phyloP scores from a whole-genome alignment of 2,797 vertebrate genomes.

The Enteromius radiatus region DNA sequence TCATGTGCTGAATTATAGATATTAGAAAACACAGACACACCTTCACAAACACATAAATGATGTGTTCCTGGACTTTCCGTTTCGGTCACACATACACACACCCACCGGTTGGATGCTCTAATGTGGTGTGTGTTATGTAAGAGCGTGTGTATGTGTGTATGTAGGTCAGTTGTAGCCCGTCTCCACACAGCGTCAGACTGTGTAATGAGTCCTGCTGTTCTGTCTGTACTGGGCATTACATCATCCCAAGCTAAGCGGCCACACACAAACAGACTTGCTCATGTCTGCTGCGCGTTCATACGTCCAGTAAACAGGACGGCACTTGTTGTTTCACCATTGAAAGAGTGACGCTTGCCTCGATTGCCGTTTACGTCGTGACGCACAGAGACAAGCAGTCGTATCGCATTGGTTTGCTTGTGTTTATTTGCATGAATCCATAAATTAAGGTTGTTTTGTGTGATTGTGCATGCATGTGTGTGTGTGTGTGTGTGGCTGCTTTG shows the following conservation, averaged over 20 bases:
- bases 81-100: conserved; percentile 13
- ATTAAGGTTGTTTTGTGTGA: neutral
- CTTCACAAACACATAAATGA: conserved; percentile 11
- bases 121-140: conserved; percentile 41
- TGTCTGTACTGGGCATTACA: conserved; percentile 52
- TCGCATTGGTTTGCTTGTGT: neutral
- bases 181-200: conserved; percentile 54
- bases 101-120: conserved; percentile 8
- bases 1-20: conserved; percentile 3
- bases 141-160: conserved; percentile 35
- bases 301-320: conserved; percentile 19
- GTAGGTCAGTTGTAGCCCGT: conserved; percentile 55
- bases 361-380: neutral
- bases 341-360: conserved; percentile 7
- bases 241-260: conserved; percentile 51
- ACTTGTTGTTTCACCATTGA: conserved; percentile 20
- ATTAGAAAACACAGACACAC: conserved; percentile 30
- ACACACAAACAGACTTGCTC: conserved; percentile 51
- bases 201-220: conserved; percentile 55
- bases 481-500: conserved; percentile 15
- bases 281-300: conserved; percentile 12
- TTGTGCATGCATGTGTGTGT: neutral
- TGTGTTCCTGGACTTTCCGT: neutral
- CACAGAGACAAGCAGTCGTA: neutral
- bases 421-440: neutral